Conservation (phyloP, 2,113 vertebrate genomes). For the Anguilla japonica region DNA sequence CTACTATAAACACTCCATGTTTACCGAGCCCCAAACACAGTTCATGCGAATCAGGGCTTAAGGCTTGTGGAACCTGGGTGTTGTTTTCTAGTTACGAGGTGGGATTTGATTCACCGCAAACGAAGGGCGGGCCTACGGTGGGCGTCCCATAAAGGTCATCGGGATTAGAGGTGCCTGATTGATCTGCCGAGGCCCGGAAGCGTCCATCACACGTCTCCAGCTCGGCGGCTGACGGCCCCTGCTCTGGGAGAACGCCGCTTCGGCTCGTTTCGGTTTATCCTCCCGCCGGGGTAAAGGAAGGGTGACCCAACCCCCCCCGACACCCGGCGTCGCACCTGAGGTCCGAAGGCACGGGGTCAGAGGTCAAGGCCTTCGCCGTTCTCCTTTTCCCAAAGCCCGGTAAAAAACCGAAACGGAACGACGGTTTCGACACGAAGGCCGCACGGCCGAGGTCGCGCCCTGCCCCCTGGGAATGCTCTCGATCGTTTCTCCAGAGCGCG, state of each 20-base stretch:
- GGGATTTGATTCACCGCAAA: conserved; percentile 26
- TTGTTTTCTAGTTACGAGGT: conserved; percentile 28
- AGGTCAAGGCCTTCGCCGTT: not conserved
- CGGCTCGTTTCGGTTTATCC: conserved; percentile 36
- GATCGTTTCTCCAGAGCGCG: not conserved
- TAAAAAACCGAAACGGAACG: not conserved
- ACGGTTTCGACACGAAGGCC: too few relatives aligned
- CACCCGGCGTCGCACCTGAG: conserved; percentile 27
- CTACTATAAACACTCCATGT: not conserved
- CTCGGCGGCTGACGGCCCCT: conserved; percentile 35
- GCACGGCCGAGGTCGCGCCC: not conserved
- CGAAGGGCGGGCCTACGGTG: conserved; percentile 28
- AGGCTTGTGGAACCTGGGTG: conserved; percentile 2
- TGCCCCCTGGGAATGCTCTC: not conserved
- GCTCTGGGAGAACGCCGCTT: conserved; percentile 33
- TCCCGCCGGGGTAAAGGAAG: conserved; percentile 20
- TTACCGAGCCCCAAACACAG: not conserved
- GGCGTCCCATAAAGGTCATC: conserved; percentile 32
- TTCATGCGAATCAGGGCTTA: conserved; percentile 6
- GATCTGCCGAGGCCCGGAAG: conserved; percentile 32
- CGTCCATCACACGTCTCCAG: conserved; percentile 29
- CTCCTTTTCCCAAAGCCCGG: conserved; percentile 6
- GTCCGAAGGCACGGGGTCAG: conserved; percentile 11
- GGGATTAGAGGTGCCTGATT: conserved; percentile 40
- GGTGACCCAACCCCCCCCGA: conserved; percentile 34